Conservation (phyloP, 1,140 invertebrate species). For the Diuraphis noxia region DNA sequence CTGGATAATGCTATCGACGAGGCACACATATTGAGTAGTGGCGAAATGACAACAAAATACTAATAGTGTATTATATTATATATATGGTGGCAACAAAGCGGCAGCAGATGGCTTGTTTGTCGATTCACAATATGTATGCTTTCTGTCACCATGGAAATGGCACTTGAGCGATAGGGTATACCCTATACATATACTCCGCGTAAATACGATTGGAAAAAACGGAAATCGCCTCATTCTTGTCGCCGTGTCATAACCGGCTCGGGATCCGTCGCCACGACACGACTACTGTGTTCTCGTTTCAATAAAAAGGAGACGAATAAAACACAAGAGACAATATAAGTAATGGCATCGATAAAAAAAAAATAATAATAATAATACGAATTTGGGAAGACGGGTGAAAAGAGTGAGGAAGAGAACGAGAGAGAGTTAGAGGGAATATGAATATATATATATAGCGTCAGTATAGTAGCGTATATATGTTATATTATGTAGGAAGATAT, state of each 20-base stretch:
- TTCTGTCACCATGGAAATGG: conserved; percentile 39
- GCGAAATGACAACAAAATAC: conserved; percentile 28
- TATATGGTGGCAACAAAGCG: background rate
- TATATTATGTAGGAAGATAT: background rate
- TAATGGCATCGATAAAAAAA: background rate
- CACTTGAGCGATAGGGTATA: background rate
- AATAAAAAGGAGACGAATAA: conserved; percentile 18
- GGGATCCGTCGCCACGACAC: background rate
- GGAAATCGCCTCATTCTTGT: conserved; percentile 13
- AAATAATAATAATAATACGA: background rate
- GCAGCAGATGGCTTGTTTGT: conserved; percentile 35
- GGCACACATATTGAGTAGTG: background rate
- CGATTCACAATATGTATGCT: conserved; percentile 30
- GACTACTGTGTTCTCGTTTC: background rate
- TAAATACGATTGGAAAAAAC: background rate
- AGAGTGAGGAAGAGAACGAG: background rate
- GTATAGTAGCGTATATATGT: background rate
- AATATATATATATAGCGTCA: background rate
- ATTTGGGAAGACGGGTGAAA: background rate
- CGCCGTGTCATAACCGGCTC: conserved; percentile 17
- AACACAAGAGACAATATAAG: conserved; percentile 14
- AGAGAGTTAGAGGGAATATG: background rate
- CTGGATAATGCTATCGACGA: background rate
- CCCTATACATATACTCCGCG: background rate
- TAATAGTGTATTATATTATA: background rate